A percentile compares a stretch with the other conserved stretches of the same genome.
Evolutionary conservation across 2,888 invertebrate species (phyloP).

Genomic region (Parasteatoda lunata): DNA sequence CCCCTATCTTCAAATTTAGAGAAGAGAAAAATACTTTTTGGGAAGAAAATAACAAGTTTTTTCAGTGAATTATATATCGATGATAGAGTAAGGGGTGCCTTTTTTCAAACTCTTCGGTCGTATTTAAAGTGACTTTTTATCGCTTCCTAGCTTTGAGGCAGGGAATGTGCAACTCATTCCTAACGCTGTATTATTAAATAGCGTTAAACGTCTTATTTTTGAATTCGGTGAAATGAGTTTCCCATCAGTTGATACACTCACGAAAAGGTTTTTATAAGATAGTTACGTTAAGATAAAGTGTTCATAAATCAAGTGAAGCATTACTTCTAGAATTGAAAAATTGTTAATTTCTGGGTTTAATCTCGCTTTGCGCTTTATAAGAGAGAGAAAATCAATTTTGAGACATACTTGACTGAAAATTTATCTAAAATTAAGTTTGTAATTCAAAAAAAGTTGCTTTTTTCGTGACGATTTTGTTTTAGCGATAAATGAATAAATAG

Average conservation of each 20-base stretch:
- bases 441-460: too few species aligned
- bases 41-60: slow-evolving; percentile 20
- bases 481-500: too few species aligned
- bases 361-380: too few species aligned
- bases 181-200: slow-evolving; percentile 1
- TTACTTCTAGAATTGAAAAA: too few species aligned
- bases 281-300: too few species aligned
- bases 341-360: too few species aligned
- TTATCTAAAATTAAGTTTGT: too few species aligned
- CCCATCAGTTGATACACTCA: background rate
- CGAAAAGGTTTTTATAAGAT: too few species aligned
- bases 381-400: too few species aligned
- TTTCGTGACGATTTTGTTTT: too few species aligned
- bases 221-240: background rate
- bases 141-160: background rate
- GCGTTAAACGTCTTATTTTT: background rate
- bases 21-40: slow-evolving; percentile 15
- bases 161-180: background rate
- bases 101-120: background rate
- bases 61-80: slow-evolving; percentile 35
- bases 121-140: background rate
- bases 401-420: too few species aligned
- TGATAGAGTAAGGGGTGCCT: slow-evolving; percentile 7
- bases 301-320: too few species aligned
- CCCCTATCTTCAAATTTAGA: slow-evolving; percentile 30